phyloP scores from a whole-genome alignment of 2,113 vertebrate genomes.

The Castor canadensis region DNA sequence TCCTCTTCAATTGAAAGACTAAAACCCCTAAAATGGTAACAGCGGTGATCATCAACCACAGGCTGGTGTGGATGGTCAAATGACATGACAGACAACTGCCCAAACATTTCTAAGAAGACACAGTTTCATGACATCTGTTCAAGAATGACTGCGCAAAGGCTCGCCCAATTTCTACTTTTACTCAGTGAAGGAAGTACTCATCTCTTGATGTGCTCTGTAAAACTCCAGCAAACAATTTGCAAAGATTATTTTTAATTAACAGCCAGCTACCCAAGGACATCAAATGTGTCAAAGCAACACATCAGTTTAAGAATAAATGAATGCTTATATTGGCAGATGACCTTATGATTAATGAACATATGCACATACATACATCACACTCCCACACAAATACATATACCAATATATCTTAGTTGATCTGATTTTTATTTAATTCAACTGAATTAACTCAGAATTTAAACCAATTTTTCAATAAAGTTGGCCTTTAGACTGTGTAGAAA shows the following conservation, averaged over 20 bases:
- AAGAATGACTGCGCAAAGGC: neutral
- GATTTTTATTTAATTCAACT: neutral
- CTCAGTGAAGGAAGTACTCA: neutral
- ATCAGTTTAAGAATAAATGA: neutral
- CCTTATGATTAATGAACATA: neutral
- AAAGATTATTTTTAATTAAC: neutral
- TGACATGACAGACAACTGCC: rapidly evolving
- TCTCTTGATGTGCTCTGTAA: neutral
- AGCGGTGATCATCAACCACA: neutral
- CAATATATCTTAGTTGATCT: neutral
- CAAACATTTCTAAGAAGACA: rapidly evolving
- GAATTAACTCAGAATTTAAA: conserved; percentile 13
- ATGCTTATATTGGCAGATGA: neutral
- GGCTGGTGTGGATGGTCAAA: rapidly evolving
- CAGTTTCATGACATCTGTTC: neutral
- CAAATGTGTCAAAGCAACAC: neutral
- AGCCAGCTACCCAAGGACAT: neutral
- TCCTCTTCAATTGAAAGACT: conserved; percentile 97
- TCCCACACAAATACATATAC: neutral
- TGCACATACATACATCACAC: neutral
- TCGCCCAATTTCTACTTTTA: neutral
- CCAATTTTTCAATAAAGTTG: neutral
- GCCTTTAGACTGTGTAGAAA: neutral
- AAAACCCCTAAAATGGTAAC: conserved; percentile 86
- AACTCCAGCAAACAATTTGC: neutral